These are phyloP conservation scores for Apolygus lucorum DNA, from an alignment of 1,140 invertebrate species.

Conservation along the genomic window DNA sequence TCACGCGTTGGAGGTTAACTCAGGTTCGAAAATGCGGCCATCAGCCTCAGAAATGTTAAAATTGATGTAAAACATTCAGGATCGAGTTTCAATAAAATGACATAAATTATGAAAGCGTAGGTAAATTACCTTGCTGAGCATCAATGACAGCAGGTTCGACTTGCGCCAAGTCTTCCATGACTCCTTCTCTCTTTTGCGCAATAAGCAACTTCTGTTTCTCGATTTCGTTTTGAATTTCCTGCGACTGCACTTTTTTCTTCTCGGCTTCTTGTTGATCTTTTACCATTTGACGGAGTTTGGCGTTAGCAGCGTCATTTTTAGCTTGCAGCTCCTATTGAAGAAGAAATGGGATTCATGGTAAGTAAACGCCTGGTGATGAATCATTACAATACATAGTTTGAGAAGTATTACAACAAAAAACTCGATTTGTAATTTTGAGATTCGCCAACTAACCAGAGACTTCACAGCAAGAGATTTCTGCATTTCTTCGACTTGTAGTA, in stretches of 20 bases:
- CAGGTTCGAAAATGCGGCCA: too few species aligned
- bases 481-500: constrained; percentile 99
- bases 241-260: constrained; percentile 95
- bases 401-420: not conserved
- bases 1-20: too few species aligned
- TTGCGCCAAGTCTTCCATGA: constrained; percentile 88
- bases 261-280: constrained; percentile 99
- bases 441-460: constrained; percentile 51
- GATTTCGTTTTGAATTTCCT: constrained; percentile 90
- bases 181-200: constrained; percentile 80
- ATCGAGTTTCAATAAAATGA: too few species aligned
- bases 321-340: constrained; percentile 83
- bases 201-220: constrained; percentile 87
- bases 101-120: too few species aligned
- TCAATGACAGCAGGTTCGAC: constrained; percentile 98
- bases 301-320: constrained; percentile 98
- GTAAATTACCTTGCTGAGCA: constrained; percentile 83
- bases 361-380: too few species aligned
- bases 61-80: too few species aligned
- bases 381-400: not conserved
- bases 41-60: too few species aligned
- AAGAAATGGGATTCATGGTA: not conserved
- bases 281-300: constrained; percentile 97
- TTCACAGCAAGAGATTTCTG: constrained; percentile 97
- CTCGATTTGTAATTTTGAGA: not conserved